Evolutionary conservation across 2,888 invertebrate species (phyloP), one percentile per base, ranked within the genome.

Genomic region (Ormia ochracea): DNA sequence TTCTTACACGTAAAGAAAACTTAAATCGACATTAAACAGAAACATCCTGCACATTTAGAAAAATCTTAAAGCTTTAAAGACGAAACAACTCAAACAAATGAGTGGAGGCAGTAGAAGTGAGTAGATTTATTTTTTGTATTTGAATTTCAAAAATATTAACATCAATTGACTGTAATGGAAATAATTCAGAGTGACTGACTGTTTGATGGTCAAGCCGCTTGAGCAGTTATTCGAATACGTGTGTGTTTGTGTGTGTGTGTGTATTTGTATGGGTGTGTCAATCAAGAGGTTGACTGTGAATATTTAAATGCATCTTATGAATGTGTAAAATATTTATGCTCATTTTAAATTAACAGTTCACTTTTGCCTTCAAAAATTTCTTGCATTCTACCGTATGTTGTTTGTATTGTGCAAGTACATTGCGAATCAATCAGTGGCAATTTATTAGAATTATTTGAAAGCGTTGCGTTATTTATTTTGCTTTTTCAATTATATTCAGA

Each of bases 131-230:
- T 6, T 21, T 45, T 26, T 56, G 21, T 56, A 59, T 48, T 70
- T 68, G 17, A 59, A 52, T 59, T 41, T 70, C 28, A 38, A 70
- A 38, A 41, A 50, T 41, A 59, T 70, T 50, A 52, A 61, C 69
- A 69, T 69, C 61, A 69, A 76, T 75, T 76, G 69, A 54, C 61
- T 69, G 63, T 76, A 69, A 69, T 61, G 75, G 68, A 52, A 59
- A 75, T 52, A 61, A 59, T 41, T 41, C 58, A 31, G 21, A 52
- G 14, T 54, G 59, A 31, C 19, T 56, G 33, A 68, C 21, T 45
- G 63, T 19, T 26, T 68, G 54, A 36, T n/a, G 17, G 19, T 6
- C 58, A 31, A 36, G 19, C 10, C 28, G 10, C 19, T 12, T 58
- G 21, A 38, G 12, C n/a, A n/a, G n/a, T n/a, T n/a, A n/a, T n/a